These are phyloP conservation scores for Dasyurus viverrinus DNA, from an alignment of 2,113 vertebrate genomes.

Conservation along the genomic window DNA sequence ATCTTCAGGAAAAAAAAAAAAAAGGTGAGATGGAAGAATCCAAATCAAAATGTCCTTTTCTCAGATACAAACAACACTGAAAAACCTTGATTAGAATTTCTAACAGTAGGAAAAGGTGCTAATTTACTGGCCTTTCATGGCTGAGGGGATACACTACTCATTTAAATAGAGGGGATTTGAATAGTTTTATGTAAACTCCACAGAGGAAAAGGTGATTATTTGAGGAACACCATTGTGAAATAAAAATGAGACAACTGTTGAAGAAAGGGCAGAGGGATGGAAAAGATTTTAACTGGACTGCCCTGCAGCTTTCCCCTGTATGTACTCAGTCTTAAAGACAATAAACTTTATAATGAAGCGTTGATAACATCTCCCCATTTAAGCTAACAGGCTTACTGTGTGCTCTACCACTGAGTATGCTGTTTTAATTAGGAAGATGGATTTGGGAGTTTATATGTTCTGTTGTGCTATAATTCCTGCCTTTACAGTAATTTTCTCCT, in stretches of 20 bases:
- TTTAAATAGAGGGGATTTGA: background rate
- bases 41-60: background rate
- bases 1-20: background rate
- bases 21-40: background rate
- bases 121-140: background rate
- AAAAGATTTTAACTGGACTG: constrained; percentile 2
- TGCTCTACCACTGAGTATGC: constrained; percentile 78
- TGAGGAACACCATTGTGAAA: background rate
- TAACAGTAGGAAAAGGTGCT: background rate
- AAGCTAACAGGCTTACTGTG: constrained; percentile 82
- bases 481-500: constrained; percentile 88
- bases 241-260: constrained; percentile 44
- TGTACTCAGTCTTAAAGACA: constrained; percentile 75
- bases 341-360: constrained; percentile 80
- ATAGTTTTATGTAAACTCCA: background rate
- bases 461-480: constrained; percentile 87
- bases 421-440: constrained; percentile 89
- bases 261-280: background rate
- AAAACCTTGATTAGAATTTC: background rate
- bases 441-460: constrained; percentile 84
- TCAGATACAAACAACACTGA: background rate
- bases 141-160: constrained; percentile 17
- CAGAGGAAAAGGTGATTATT: background rate
- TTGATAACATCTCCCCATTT: constrained; percentile 80
- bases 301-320: constrained; percentile 39